phyloP scores from a whole-genome alignment of 2,888 invertebrate species.

The Polydrusus cervinus region DNA sequence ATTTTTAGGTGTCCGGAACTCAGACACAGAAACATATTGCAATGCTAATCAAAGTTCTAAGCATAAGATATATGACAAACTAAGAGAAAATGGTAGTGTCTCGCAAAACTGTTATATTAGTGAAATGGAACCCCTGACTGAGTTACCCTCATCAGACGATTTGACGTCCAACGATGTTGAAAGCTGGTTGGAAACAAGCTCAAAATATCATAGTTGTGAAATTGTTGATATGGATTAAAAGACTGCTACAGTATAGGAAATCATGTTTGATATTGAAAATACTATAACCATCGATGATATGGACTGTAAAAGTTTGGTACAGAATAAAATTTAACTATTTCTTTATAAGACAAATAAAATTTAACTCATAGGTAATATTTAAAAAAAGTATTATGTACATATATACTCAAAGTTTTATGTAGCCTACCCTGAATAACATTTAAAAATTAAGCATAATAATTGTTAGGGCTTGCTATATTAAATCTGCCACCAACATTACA shows the following conservation, averaged over 20 bases:
- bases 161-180: constrained; percentile 80
- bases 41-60: constrained; percentile 59
- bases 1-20: constrained; percentile 67
- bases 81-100: constrained; percentile 68
- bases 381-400: no score
- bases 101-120: constrained; percentile 70
- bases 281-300: no score
- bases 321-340: no score
- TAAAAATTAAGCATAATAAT: no score
- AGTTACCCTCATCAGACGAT: constrained; percentile 79
- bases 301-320: no score
- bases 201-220: constrained; percentile 85
- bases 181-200: constrained; percentile 83
- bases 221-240: constrained; percentile 75
- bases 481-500: no score
- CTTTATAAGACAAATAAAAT: no score
- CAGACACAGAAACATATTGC: constrained; percentile 65
- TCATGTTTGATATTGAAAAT: background rate
- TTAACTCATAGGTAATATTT: no score
- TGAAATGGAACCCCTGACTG: constrained; percentile 81
- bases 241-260: background rate
- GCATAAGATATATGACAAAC: constrained; percentile 66
- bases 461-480: no score
- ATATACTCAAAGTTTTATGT: no score
- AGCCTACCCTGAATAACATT: no score